Evolutionary conservation across 2,888 invertebrate genomes (phyloP), one percentile per base, ranked within the genome.

Genomic region (Noctua janthe): DNA sequence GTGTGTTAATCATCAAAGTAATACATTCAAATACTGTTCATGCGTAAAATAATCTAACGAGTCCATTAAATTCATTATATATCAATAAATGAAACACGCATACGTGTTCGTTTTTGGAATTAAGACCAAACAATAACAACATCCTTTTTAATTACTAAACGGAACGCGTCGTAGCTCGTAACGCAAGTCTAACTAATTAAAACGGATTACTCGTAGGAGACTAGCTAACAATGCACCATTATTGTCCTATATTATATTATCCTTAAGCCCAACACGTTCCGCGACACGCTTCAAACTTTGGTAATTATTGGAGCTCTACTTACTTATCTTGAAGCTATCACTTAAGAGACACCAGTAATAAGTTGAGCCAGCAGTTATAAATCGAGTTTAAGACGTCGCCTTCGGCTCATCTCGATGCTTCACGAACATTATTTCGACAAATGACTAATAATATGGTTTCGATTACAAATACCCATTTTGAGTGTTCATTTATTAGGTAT

Each of bases 271-370:
- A 70, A 78, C 85, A 80, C 77, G 83, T 81, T 85, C 82, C 82
- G 73, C 78, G 82, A 85, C 80, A 83, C 83, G 89, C 89, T 85
- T 84, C 78, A 88, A 89, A 89, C 83, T 89, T 89, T 83, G 77
- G 87, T 88, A 87, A 89, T 89, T 85, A 89, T 89, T 85, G 81
- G 73, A 85, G 88, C 89, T 89, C 85, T 83, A 78, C 82, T 83
- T 86, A 88, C 86, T 87, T 89, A 86, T 89, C 89, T 86, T 80
- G 79, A 85, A 86, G 86, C 89, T 89, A 84, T 89, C 87, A 89
- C 84, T 86, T 89, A 84, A 81, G 83, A 83, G 76, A 84, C 81
- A 87, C 81, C 87, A 87, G 83, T 86, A 83, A 89, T 86, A 87
- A 86, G 84, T 86, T 83, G 81, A 84, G 82, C 76, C 84, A 89